Conservation (phyloP, 2,888 invertebrate species). For the Bombylius discolor region DNA sequence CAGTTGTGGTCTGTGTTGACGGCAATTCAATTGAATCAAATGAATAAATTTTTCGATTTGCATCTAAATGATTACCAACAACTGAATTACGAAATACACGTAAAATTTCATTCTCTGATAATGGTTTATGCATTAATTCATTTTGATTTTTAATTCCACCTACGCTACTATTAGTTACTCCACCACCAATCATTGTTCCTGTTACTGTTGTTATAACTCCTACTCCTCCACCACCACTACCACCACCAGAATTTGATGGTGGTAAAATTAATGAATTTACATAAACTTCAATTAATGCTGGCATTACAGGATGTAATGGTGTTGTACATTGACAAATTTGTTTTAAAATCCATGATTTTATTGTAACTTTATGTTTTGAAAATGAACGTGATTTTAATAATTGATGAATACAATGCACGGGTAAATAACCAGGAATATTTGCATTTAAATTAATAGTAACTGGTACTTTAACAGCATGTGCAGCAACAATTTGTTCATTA, state of each 20-base stretch:
- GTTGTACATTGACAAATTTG: conserved; percentile 80
- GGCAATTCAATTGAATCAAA: conserved; percentile 11
- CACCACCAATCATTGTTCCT: not conserved
- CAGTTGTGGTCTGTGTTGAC: conserved; percentile 1
- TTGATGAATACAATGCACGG: conserved; percentile 94
- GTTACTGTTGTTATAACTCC: not conserved
- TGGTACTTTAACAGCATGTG: conserved; percentile 91
- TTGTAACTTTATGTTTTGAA: conserved; percentile 90
- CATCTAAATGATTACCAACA: conserved; percentile 58
- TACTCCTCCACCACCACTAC: not conserved
- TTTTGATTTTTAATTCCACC: conserved; percentile 35
- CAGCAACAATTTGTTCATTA: conserved; percentile 91
- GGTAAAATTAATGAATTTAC: conserved; percentile 78
- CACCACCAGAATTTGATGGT: conserved; percentile 26
- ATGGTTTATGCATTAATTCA: conserved; percentile 82
- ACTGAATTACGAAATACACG: conserved; percentile 68
- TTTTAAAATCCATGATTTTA: conserved; percentile 91
- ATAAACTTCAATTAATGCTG: conserved; percentile 86
- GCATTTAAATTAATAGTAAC: conserved; percentile 83
- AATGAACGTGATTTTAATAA: conserved; percentile 86
- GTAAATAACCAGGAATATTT: conserved; percentile 79
- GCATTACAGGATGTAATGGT: conserved; percentile 89
- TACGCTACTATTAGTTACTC: conserved; percentile 38
- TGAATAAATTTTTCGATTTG: conserved; percentile 32
- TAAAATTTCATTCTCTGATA: conserved; percentile 79